Percentiles rank a stretch among this genome's conserved stretches.
Conservation (phyloP, 2,113 vertebrate species). For the Chlamydotis undulata region DNA sequence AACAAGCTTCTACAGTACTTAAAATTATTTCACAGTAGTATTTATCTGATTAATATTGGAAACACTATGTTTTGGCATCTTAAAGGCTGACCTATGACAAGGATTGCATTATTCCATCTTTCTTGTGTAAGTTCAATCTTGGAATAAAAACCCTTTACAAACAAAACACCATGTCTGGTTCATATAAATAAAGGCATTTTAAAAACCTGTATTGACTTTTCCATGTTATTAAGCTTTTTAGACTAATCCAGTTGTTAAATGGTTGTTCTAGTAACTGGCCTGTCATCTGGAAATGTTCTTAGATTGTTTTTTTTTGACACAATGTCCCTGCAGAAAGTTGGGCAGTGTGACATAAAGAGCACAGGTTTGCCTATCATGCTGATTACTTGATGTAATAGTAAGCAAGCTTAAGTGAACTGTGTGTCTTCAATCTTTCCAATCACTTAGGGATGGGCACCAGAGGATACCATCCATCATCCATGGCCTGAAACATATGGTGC, state of each 20-base stretch:
- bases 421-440: slow-evolving; percentile 93
- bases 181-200: slow-evolving; percentile 53
- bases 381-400: slow-evolving; percentile 88
- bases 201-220: slow-evolving; percentile 56
- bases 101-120: not conserved
- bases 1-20: not conserved
- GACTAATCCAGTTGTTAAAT: slow-evolving; percentile 53
- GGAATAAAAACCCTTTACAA: slow-evolving; percentile 4
- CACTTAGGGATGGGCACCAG: slow-evolving; percentile 90
- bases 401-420: slow-evolving; percentile 92
- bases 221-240: slow-evolving; percentile 56
- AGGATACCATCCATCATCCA: slow-evolving; percentile 90
- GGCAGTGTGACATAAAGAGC: slow-evolving; percentile 71
- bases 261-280: slow-evolving; percentile 64
- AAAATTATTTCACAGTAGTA: not conserved
- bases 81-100: not conserved
- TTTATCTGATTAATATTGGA: not conserved
- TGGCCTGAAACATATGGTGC: slow-evolving; percentile 84
- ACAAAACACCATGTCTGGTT: not conserved
- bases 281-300: slow-evolving; percentile 62
- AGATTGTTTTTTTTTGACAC: slow-evolving; percentile 73
- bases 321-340: slow-evolving; percentile 71
- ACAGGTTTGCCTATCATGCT: slow-evolving; percentile 81
- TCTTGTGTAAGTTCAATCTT: not conserved
- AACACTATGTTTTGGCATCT: not conserved